phyloP scores from a whole-genome alignment of 2,797 vertebrate species.

The Petrocephalus sullivani region DNA sequence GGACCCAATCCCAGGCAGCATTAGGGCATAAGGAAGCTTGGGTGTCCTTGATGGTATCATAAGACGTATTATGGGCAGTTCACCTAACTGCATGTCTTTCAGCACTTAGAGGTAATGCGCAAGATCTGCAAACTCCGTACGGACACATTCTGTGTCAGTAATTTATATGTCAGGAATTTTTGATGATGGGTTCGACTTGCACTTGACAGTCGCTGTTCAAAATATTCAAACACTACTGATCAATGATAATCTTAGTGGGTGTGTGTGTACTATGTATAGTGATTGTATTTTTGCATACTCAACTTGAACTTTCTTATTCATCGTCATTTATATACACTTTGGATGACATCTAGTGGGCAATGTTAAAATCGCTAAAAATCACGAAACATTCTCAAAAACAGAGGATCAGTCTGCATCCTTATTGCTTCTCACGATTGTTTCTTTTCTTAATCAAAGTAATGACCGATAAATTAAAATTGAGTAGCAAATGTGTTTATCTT shows the following conservation, averaged over 20 bases:
- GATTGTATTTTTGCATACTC: neutral
- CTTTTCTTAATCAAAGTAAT: neutral
- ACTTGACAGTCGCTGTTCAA: neutral
- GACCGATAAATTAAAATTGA: neutral
- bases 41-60: neutral
- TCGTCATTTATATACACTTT: neutral
- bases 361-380: neutral
- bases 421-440: neutral
- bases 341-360: constrained; percentile 6
- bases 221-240: neutral
- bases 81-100: neutral
- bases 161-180: neutral
- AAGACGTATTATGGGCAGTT: neutral
- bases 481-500: neutral
- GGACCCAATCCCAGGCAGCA: neutral
- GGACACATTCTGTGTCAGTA: neutral
- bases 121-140: neutral
- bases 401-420: neutral
- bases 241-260: neutral
- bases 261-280: neutral
- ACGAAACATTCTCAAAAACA: neutral
- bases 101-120: neutral
- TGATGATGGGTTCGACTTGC: neutral
- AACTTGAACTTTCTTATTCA: neutral
- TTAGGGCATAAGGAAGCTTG: neutral